Evolutionary conservation across 2,797 vertebrate genomes (phyloP), one percentile per base, ranked within the genome.

Genomic region (Siniperca scherzeri): DNA sequence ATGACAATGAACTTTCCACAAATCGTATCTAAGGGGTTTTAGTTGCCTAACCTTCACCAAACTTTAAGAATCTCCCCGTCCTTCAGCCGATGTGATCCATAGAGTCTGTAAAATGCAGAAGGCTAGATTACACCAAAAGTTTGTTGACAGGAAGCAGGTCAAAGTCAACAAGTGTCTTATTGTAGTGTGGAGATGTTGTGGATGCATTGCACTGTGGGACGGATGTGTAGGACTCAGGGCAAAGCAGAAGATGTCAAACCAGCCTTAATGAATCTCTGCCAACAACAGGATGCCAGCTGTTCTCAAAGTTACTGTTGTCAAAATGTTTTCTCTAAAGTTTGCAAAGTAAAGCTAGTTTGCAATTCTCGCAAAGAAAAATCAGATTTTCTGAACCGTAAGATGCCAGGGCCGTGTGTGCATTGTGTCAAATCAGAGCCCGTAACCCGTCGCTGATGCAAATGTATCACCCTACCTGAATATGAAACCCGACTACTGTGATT

Each of bases 401-500:
- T 69, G 21, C 53, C 5, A 36, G 19, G 2, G 38, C 65, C 7
- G 1, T 42, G 62, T 69, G 27, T 27, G 55, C 74, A 75, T 64
- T 50, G 74, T 86, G 65, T 81, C 73, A 82, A 55, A 87, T 66
- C 53, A 68, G 75, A 78, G 74, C 61, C 74, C 42, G 42, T 14
- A 78, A 78, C 80, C 60, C 53, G 62, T 42, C 16, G 11, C 44
- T 46, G 72, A 84, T 91, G 78, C 80, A 89, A 86, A 89, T 78
- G 59, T 22, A 25, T 70, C 72, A 40, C 42, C 70, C 74, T 55
- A 77, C 80, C 85, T 85, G 88, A 82, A 88, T 70, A 80, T 76
- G 65, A 88, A 85, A 72, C 55, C 72, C 40, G 8, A 21, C 56
- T 50, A 40, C 30, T 55, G 42, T 84, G 53, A 93, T 94, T 92